Evolutionary conservation across 2,888 invertebrate genomes (phyloP).

Genomic region (Drosophila neonasuta): DNA sequence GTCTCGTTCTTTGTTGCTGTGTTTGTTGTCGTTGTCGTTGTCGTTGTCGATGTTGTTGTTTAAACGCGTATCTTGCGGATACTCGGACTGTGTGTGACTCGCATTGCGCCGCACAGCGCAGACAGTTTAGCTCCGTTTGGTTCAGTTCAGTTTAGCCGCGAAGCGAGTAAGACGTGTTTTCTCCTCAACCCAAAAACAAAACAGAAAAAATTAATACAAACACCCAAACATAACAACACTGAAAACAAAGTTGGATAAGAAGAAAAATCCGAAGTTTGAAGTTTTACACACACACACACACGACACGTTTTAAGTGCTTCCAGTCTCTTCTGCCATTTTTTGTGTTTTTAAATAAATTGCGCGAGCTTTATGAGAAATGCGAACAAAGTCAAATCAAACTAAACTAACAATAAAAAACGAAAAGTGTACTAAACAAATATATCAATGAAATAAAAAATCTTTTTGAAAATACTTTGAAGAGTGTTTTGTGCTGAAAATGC

Average conservation of each 20-base stretch:
- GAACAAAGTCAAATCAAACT: conserved; percentile 40
- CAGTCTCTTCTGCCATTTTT: conserved; percentile 55
- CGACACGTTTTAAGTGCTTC: conserved; percentile 79
- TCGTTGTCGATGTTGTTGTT: conserved; percentile 14
- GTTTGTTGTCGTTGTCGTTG: neutral
- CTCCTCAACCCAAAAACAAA: conserved; percentile 60
- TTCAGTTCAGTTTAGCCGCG: conserved; percentile 80
- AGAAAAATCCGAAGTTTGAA: conserved; percentile 62
- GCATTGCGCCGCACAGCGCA: conserved; percentile 56
- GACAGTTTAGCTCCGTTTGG: conserved; percentile 80
- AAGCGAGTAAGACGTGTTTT: conserved; percentile 82
- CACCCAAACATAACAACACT: neutral
- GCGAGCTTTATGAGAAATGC: conserved; percentile 66
- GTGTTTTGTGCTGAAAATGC: conserved; percentile 57
- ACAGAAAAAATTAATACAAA: conserved; percentile 8
- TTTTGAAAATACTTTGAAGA: conserved; percentile 47
- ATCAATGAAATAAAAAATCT: conserved; percentile 26
- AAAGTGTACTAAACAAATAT: conserved; percentile 17
- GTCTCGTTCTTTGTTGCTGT: conserved; percentile 22
- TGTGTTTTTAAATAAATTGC: conserved; percentile 73
- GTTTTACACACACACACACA: conserved; percentile 43
- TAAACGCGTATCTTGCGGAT: conserved; percentile 60
- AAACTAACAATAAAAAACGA: conserved; percentile 23
- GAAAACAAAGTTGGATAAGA: conserved; percentile 28
- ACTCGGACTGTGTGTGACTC: conserved; percentile 35